Conservation (phyloP, 2,797 vertebrate genomes). For the Knipowitschia caucasica region DNA sequence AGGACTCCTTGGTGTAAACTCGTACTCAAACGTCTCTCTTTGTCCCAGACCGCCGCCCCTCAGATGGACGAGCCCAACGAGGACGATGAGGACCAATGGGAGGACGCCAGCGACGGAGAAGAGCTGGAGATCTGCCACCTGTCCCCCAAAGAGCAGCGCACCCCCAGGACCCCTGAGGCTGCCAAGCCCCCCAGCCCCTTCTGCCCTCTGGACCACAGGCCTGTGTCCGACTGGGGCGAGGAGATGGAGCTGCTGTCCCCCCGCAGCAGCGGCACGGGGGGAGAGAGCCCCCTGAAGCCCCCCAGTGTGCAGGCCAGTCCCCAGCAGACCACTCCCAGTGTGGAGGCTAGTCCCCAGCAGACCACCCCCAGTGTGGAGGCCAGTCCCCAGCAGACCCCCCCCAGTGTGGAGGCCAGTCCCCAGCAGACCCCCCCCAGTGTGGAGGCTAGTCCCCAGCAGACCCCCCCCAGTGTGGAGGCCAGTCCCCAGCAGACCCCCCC, state of each 20-base stretch:
- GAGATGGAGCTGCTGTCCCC: conserved; percentile 89
- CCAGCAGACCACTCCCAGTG: conserved; percentile 33
- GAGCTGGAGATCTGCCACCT: conserved; percentile 31
- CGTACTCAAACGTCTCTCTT: not conserved
- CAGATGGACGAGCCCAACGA: conserved; percentile 36
- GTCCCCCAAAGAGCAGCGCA: conserved; percentile 58
- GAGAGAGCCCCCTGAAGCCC: conserved; percentile 69
- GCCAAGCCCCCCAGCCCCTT: conserved; percentile 79
- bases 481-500: no score
- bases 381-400: no score
- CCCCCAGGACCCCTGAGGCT: conserved; percentile 55
- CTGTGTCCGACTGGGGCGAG: conserved; percentile 88
- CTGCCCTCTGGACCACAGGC: conserved; percentile 70
- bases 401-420: no score
- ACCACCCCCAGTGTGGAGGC: no score
- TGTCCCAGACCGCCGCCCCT: not conserved
- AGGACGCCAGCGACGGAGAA: conserved; percentile 66
- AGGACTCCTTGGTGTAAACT: no score
- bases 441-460: no score
- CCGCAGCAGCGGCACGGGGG: conserved; percentile 71
- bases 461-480: no score
- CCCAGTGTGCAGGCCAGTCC: conserved; percentile 64
- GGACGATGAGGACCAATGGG: conserved; percentile 71
- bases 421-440: no score
- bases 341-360: no score